A percentile compares a stretch with the other conserved stretches of the same genome.
Evolutionary conservation across 1,140 invertebrate genomes (phyloP).

Genomic region (Hyposmocoma kahamanoa): DNA sequence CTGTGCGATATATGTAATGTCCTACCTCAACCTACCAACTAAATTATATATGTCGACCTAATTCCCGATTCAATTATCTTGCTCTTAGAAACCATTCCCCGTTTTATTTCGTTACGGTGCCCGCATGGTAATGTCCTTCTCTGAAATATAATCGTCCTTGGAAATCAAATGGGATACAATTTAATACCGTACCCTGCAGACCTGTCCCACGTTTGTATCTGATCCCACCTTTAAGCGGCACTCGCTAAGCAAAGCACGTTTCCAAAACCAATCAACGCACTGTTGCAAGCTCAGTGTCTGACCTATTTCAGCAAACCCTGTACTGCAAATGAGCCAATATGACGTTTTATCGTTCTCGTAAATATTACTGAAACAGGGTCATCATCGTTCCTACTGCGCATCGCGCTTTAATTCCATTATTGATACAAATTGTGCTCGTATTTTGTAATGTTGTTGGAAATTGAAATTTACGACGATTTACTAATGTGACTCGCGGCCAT

Average conservation of each 20-base stretch:
- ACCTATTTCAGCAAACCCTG: not conserved
- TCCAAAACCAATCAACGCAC: not conserved
- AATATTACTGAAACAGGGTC: no score
- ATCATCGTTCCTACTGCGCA: no score
- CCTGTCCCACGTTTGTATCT: not conserved
- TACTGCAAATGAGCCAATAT: not conserved
- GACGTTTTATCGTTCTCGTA: no score
- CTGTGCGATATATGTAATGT: no score
- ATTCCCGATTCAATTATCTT: conserved; percentile 32
- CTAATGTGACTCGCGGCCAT: no score
- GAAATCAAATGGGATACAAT: conserved; percentile 22
- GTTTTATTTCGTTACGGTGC: conserved; percentile 33
- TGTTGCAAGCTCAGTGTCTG: not conserved
- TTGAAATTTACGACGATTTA: no score
- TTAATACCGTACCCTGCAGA: conserved; percentile 11
- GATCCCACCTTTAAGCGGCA: conserved; percentile 1
- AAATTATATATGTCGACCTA: conserved; percentile 21
- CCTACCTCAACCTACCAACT: no score
- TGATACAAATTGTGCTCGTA: no score
- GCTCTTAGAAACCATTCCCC: conserved; percentile 20
- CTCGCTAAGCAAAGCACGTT: not conserved
- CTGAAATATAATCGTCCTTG: conserved; percentile 33
- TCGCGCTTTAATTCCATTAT: no score
- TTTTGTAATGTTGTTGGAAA: no score
- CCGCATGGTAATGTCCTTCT: conserved; percentile 31